These are phyloP conservation scores for Otocyon megalotis DNA, from an alignment of 2,113 vertebrate genomes.

Conservation along the genomic window DNA sequence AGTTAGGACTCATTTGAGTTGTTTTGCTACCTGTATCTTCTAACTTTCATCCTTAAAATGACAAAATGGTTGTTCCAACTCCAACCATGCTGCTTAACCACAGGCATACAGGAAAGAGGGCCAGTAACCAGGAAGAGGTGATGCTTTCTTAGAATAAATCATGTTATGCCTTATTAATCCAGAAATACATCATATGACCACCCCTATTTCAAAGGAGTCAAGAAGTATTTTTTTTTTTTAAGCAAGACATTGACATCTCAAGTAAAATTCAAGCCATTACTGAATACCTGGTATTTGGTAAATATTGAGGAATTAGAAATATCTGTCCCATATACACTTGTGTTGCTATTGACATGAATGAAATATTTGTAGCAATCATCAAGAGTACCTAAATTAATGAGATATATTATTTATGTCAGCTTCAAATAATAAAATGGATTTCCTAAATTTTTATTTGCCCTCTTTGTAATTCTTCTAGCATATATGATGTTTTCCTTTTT, in stretches of 20 bases:
- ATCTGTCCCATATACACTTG: not conserved
- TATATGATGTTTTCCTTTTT: not conserved
- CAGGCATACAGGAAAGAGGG: not conserved
- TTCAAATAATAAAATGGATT: not conserved
- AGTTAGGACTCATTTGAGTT: not conserved
- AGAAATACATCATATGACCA: not conserved
- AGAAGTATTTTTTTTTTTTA: not conserved
- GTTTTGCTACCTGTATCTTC: not conserved
- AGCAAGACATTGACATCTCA: not conserved
- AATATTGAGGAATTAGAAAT: not conserved
- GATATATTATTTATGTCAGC: not conserved
- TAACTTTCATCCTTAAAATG: not conserved
- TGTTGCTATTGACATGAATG: not conserved
- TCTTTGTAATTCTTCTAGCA: not conserved
- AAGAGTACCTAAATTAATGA: not conserved
- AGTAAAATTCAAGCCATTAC: not conserved
- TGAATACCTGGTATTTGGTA: not conserved
- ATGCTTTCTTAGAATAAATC: not conserved
- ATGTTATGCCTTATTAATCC: not conserved
- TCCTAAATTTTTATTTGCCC: not conserved
- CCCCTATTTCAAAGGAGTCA: not conserved
- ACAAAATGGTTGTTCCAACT: not conserved
- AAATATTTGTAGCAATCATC: not conserved
- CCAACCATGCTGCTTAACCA: not conserved
- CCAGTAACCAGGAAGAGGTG: not conserved